Evolutionary conservation across 2,888 invertebrate species (phyloP).

Genomic region (Trachelus stipa): DNA sequence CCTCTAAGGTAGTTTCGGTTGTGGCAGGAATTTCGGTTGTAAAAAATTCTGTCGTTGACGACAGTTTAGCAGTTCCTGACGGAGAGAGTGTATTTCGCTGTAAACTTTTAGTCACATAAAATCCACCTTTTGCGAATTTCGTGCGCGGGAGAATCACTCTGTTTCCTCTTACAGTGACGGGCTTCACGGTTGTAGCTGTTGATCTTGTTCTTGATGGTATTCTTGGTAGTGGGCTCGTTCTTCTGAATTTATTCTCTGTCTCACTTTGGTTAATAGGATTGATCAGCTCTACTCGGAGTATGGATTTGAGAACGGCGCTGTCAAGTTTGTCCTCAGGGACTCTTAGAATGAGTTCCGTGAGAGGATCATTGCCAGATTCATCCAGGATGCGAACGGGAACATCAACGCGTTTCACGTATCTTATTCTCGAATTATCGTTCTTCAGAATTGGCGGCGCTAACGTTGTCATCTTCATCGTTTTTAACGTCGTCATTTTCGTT

Average conservation of each 20-base stretch:
- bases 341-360: slow-evolving; percentile 13
- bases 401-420: slow-evolving; percentile 13
- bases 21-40: not conserved
- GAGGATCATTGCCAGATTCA: slow-evolving; percentile 12
- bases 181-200: slow-evolving; percentile 24
- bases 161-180: slow-evolving; percentile 42
- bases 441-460: not conserved
- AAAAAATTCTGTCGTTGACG: not conserved
- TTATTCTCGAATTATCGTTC: not conserved
- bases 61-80: not conserved
- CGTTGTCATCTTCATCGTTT: not conserved
- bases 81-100: slow-evolving; percentile 13
- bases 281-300: slow-evolving; percentile 15
- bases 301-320: slow-evolving; percentile 6
- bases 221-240: slow-evolving; percentile 16
- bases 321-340: slow-evolving; percentile 19
- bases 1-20: not conserved
- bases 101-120: slow-evolving; percentile 37
- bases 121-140: slow-evolving; percentile 28
- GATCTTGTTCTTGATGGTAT: slow-evolving; percentile 14
- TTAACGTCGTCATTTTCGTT: slow-evolving; percentile 5
- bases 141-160: slow-evolving; percentile 15
- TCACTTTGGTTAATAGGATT: not conserved
- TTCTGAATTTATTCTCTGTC: slow-evolving; percentile 9
- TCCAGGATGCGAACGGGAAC: slow-evolving; percentile 19